phyloP scores from a whole-genome alignment of 2,797 vertebrate genomes.

The Chaetophractus vellerosus region DNA sequence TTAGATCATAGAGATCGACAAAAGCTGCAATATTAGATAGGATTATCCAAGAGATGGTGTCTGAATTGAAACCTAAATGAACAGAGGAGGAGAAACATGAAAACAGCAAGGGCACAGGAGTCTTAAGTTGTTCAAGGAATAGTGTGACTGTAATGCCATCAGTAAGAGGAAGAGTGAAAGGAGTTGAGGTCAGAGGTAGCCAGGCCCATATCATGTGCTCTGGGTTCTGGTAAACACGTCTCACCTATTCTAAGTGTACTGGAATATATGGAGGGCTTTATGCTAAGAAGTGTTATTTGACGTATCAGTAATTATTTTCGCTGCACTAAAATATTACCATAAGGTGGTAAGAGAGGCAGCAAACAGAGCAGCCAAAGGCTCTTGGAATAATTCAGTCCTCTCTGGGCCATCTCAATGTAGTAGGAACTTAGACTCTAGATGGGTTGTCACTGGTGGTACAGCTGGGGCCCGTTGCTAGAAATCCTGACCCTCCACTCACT shows the following conservation, averaged over 20 bases:
- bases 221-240: not conserved
- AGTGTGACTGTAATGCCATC: not conserved
- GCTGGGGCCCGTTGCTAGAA: not conserved
- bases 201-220: not conserved
- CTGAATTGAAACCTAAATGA: not conserved
- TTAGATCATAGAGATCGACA: not conserved
- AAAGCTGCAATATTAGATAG: not conserved
- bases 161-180: not conserved
- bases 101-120: not conserved
- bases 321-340: not conserved
- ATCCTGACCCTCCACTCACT: not conserved
- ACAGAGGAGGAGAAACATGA: not conserved
- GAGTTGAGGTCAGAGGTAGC: accelerated
- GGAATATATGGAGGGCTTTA: not conserved
- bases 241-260: not conserved
- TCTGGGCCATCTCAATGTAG: too few species aligned
- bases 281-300: not conserved
- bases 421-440: not conserved
- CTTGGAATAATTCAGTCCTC: not conserved
- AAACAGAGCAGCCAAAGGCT: not conserved
- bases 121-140: not conserved
- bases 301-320: not conserved
- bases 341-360: not conserved
- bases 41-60: not conserved
- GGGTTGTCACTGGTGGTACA: not conserved